Base-by-base conservation (phyloP, 2,888 invertebrate species). In the Aricia artaxerxes region DNA sequence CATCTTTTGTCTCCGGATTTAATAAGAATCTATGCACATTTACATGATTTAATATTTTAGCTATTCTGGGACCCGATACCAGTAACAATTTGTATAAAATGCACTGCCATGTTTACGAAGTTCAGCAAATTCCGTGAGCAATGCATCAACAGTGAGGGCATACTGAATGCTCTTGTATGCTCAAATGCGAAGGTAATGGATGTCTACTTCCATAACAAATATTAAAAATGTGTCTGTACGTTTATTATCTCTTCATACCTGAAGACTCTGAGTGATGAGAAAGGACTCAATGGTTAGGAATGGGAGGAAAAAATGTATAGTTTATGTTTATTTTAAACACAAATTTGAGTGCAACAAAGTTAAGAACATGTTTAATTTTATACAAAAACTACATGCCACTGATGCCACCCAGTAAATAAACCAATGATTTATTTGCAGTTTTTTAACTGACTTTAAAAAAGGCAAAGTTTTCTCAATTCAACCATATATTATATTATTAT, bases 51-150 rank as follows among this genome's bases (percentile, higher is more conserved):
- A 24, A 76, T 69, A 64, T 80, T 73, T 76, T 61, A 57, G 53
- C 35, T 72, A 73, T 72, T 77, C 80, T 53, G 76, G 76, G 76
- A 76, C 6, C 76, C 53, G 0, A 57, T 76, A 76, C 91, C 90
- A 6, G 84, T 85, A 1, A 90, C 86, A 83, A 88, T 87, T 0
- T 94, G 94, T 83, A 90, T 84, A 75, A 88, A 90, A 81, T 94
- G 94, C 85, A 88, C 89, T 1, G 85, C 86, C 0, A 81, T 90
- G 49, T 82, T 92, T 6, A 88, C 85, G 73, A 94, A 92, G 80
- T 90, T 86, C 78, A 88, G 89, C 79, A 78, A 81, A n/a, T 93
- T 94, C 81, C 86, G 87, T 79, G 89, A 91, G 79, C 88, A 86
- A 77, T 92, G 92, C 82, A 78, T 89, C 0, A 83, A 82, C 9